These are phyloP conservation scores for Grallaria varia DNA, from an alignment of 2,113 vertebrate genomes.

Conservation along the genomic window DNA sequence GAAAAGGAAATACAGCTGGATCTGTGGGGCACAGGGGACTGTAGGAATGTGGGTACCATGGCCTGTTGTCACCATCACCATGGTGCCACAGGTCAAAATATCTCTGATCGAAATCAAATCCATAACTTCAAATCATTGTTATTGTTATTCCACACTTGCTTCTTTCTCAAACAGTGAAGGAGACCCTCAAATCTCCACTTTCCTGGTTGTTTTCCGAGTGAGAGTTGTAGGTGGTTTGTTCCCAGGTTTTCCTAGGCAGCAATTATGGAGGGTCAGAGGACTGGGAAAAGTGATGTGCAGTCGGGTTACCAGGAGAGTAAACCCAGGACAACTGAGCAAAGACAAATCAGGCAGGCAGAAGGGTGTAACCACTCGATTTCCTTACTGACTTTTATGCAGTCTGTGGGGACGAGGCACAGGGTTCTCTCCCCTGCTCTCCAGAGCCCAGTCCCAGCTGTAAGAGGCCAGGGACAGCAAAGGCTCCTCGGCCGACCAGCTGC, in stretches of 20 bases:
- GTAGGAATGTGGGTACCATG: neutral
- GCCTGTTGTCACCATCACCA: neutral
- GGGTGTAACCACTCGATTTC: neutral
- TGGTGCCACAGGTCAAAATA: neutral
- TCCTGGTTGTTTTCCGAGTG: neutral
- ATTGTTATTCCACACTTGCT: neutral
- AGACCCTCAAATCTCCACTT: neutral
- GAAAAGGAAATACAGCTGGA: neutral
- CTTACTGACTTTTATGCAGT: neutral
- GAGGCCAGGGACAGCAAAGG: neutral
- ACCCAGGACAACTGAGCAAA: neutral
- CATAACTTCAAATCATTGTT: neutral
- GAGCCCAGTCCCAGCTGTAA: neutral
- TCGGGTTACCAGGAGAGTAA: neutral
- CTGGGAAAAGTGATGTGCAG: neutral
- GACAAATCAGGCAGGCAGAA: neutral
- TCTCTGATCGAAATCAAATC: neutral
- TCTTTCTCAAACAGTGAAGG: neutral
- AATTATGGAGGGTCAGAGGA: neutral
- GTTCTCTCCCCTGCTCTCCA: neutral
- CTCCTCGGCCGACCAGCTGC: accelerated
- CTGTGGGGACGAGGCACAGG: neutral
- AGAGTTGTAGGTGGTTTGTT: neutral
- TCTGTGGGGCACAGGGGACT: neutral
- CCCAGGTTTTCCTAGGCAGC: neutral